Evolutionary conservation across 2,113 vertebrate species (phyloP).

Genomic region (Cettia cetti): DNA sequence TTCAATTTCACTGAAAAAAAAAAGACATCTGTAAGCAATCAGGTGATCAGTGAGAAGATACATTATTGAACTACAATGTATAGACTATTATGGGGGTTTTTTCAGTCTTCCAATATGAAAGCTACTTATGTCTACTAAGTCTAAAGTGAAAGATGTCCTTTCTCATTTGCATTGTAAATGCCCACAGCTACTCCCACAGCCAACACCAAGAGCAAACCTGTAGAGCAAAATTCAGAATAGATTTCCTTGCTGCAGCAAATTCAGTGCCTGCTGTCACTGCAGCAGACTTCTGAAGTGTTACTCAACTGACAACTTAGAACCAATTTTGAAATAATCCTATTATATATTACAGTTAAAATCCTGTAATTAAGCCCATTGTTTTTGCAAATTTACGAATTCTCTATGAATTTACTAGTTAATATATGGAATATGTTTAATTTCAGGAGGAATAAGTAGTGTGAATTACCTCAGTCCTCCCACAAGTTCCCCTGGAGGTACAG

Average conservation of each 20-base stretch:
- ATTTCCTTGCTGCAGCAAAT: neutral
- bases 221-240: neutral
- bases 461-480: neutral
- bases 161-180: slow-evolving; percentile 17
- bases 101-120: neutral
- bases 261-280: neutral
- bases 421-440: neutral
- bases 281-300: neutral
- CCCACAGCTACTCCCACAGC: neutral
- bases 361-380: neutral
- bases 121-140: neutral
- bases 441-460: neutral
- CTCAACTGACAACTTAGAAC: neutral
- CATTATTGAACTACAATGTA: neutral
- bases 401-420: neutral
- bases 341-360: neutral
- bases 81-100: neutral
- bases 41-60: neutral
- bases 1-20: neutral
- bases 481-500: neutral
- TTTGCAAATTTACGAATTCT: neutral
- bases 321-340: neutral
- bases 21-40: neutral
- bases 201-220: neutral
- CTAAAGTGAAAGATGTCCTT: neutral